Evolutionary conservation across 2,888 invertebrate species (phyloP), one percentile per base, ranked within the genome.

Genomic region (Eupithecia abbreviata): DNA sequence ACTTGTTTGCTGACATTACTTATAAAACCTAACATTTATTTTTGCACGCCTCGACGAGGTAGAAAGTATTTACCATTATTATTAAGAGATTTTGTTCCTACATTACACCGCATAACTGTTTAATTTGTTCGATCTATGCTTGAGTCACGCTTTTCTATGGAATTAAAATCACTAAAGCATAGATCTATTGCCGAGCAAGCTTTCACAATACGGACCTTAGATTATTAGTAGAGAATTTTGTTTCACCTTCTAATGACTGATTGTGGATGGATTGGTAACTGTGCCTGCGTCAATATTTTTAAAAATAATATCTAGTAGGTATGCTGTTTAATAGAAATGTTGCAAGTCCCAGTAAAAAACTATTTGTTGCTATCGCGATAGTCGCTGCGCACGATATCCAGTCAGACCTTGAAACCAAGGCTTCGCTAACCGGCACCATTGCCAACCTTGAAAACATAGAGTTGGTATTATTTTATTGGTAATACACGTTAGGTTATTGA

Each of bases 401-500:
- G 47, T 45, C 30, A 18, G 75, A 79, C 82, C 82, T 81, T 79
- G 82, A 67, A 30, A 6, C 69, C 70, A 72, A 70, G 75, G 73
- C 69, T 73, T 47, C 62, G 67, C 43, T 79, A 79, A 10, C 58
- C 58, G 58, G 58, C 78, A 62, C 77, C 78, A 77, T 79, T 69
- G 45, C 30, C 47, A 68, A 73, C 80, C 81, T 81, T 81, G 78
- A 80, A 78, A 76, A 72, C 13, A 10, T 49, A 55, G 49, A 55
- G 18, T 45, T 66, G 72, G 51, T 66, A 49, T 70, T 49, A 58
- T 78, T 76, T 65, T 75, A 77, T 75, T 72, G 12, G 42, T 49
- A 41, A 30, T 65, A 68, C 73, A 78, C 76, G 78, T 69, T 74
- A 79, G 76, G 79, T 74, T 55, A 41, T 72, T 80, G 80, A 81